Evolutionary conservation across 2,797 vertebrate species (phyloP), one percentile per base, ranked within the genome.

Genomic region (Phoebastria nigripes): DNA sequence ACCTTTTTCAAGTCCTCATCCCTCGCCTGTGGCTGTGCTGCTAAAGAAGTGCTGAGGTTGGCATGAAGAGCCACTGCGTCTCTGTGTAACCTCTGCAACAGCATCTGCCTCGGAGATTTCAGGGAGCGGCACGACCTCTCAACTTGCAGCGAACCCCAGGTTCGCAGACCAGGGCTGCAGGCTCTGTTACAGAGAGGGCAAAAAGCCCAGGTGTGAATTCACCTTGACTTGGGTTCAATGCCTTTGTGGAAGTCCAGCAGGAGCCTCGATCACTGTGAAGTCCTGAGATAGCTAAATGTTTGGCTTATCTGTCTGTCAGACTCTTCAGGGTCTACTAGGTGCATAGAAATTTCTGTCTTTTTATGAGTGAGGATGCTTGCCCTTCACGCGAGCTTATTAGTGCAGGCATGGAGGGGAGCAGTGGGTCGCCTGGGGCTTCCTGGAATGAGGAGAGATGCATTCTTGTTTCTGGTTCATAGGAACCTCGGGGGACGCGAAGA

Each of bases 401-500:
- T 33, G 42, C 19, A 47, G 56, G 19, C 35, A 3, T 54, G 41
- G 42, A 44, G 28, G 18, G 73, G 16, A 82, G 39, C 61, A 61
- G 16, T 18, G 59, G 12, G 16, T 67, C 9, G 0, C 61, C 28
- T 66, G 51, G 35, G 70, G 14, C 44, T 91, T 94, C 51, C 80
- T 82, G 70, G n/a, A 56, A 88, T 61, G 47, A 63, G 25, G 47
- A 82, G 70, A 89, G 41, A 76, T 61, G 31, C 12, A 1, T 91
- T 90, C 51, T 84, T 89, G 16, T 62, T 95, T 73, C 62, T 78
- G 51, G 19, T 61, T 80, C 17, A 8, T 13, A 22, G n/a, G 69
- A 54, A 74, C 49, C 12, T 65, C 1, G 2, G 39, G 39, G 42
- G 31, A 70, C 0, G 0, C 2, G 2, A 72, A 79, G 58, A 72